Evolutionary conservation across 2,888 invertebrate species (phyloP).

Genomic region (Leptopilina syphax): DNA sequence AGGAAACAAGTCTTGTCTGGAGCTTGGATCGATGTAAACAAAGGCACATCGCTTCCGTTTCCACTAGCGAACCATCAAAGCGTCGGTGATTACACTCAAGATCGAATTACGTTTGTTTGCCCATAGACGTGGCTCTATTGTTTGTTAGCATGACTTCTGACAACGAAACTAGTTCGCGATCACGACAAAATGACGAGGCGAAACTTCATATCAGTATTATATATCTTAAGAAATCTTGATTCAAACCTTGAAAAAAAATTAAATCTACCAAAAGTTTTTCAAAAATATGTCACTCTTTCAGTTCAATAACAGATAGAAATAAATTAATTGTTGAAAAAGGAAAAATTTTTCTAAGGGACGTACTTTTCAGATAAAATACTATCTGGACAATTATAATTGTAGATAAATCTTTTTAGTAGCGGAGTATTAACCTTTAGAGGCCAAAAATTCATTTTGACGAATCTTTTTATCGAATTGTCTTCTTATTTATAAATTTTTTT

Average conservation of each 20-base stretch:
- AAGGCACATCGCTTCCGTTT: constrained; percentile 31
- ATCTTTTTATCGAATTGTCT: too few relatives aligned
- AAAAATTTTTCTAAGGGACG: too few relatives aligned
- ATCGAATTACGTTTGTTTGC: constrained; percentile 39
- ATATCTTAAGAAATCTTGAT: constrained; percentile 45
- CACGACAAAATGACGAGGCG: background rate
- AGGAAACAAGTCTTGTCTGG: constrained; percentile 14
- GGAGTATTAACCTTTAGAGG: too few relatives aligned
- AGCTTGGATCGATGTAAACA: constrained; percentile 25
- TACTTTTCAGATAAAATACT: too few relatives aligned
- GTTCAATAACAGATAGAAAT: too few relatives aligned
- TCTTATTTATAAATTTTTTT: too few relatives aligned
- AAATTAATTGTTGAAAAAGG: too few relatives aligned
- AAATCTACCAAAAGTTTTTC: too few relatives aligned
- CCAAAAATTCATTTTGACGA: too few relatives aligned
- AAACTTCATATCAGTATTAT: constrained; percentile 22
- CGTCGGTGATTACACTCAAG: constrained; percentile 31
- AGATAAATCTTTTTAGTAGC: too few relatives aligned
- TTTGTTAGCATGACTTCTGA: constrained; percentile 37
- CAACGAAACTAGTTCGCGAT: constrained; percentile 8
- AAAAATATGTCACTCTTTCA: too few relatives aligned
- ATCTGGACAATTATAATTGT: too few relatives aligned
- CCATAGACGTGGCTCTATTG: constrained; percentile 30
- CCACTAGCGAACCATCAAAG: constrained; percentile 33
- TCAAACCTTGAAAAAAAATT: background rate